Evolutionary conservation across 2,113 vertebrate genomes (phyloP), one percentile per base, ranked within the genome.

Genomic region (Tympanuchus pallidicinctus): DNA sequence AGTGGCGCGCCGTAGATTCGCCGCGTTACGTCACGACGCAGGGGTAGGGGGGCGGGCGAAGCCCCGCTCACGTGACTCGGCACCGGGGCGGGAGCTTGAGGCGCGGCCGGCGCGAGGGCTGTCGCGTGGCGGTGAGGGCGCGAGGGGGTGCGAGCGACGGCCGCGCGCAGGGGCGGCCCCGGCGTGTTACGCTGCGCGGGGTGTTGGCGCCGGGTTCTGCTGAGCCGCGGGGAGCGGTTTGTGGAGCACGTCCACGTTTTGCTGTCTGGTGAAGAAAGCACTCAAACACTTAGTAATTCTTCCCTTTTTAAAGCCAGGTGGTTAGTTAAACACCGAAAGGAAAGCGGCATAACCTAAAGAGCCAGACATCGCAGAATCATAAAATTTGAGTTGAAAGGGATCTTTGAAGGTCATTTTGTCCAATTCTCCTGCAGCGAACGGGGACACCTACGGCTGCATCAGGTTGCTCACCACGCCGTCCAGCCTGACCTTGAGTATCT

Each of bases 1-100:
- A 98, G 98, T 98, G 98, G 98, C 98, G 98, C 98, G 97, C 98
- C 98, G 98, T 99, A 99, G 98, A 97, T 92, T 82, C 96, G 90
- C 72, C 84, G 86, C 54, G 7, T 25, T 94, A 89, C 96, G 94
- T 86, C 95, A 97, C 97, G 95, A 22, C 12, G 73, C 14, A 61
- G 73, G 69, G 64, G 30, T 22, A 15, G 47, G 85, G 13, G 16
- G 43, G 67, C 8, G 43, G 28, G 45, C 12, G 61, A 32, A 34
- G 47, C 25, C 16, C 28, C 13, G 63, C 13, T 81, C 61, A 69
- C 82, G 82, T 86, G 69, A 80, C 32, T 13, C 14, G 42, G 8
- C 7, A 6, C 8, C 13, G 42, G 52, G 85, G 71, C 48, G 34
- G 71, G 77, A 16, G 60, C 8, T 32, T 10, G 32, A 2, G 28